phyloP scores from a whole-genome alignment of 2,113 vertebrate species.

The Lethenteron camtschaticum region DNA sequence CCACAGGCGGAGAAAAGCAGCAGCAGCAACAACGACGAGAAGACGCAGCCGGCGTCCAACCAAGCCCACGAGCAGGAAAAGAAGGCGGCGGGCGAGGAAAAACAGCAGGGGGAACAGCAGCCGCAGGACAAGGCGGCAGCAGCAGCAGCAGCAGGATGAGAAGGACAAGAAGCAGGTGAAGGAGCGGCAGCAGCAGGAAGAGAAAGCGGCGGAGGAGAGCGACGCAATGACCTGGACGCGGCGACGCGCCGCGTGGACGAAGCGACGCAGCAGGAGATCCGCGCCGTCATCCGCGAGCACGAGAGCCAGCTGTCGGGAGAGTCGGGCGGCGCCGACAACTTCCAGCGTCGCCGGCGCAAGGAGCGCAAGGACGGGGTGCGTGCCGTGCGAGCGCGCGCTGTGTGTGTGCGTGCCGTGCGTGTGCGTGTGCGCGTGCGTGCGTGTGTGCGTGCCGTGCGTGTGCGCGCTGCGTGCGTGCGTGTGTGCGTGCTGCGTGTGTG shows the following conservation, averaged over 20 bases:
- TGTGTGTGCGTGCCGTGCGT: not conserved
- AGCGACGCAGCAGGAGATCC: slow-evolving; percentile 72
- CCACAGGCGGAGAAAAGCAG: too few relatives aligned
- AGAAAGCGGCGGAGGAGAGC: slow-evolving; percentile 34
- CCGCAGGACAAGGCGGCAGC: not conserved
- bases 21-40: too few relatives aligned
- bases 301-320: slow-evolving; percentile 64
- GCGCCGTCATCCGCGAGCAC: slow-evolving; percentile 80
- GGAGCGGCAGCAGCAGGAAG: not conserved
- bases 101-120: too few relatives aligned
- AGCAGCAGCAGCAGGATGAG: not conserved
- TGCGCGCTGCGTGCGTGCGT: not conserved
- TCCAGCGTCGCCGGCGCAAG: slow-evolving; percentile 1
- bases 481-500: not conserved
- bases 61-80: too few relatives aligned
- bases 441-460: not conserved
- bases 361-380: not conserved
- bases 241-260: slow-evolving; percentile 83
- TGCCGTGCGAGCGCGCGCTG: not conserved
- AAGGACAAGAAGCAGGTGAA: not conserved
- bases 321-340: not conserved
- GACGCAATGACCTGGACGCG: slow-evolving; percentile 83
- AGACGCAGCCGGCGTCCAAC: too few relatives aligned
- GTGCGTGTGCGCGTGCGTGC: not conserved
- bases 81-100: too few relatives aligned